Evolutionary conservation across 2,888 invertebrate species (phyloP).

Genomic region (Aphrophora alni): DNA sequence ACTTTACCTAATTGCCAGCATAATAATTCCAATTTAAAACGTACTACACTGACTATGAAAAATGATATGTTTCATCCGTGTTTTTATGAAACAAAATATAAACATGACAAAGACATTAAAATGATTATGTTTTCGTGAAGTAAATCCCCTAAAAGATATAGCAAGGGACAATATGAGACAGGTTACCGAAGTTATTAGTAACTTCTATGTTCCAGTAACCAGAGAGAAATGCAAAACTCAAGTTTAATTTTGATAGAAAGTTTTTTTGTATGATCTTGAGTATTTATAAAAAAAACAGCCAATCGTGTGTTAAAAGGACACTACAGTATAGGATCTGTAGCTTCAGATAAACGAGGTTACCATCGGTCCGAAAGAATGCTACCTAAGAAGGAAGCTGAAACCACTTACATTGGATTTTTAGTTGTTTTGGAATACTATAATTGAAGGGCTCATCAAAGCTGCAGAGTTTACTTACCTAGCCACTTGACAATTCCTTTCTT

Average conservation of each 20-base stretch:
- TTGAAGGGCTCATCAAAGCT: no score
- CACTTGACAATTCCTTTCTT: no score
- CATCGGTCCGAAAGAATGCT: not conserved
- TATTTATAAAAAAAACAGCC: not conserved
- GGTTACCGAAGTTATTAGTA: not conserved
- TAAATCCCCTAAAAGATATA: conserved; percentile 8
- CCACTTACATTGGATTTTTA: no score
- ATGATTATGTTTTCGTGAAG: not conserved
- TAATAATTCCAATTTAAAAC: not conserved
- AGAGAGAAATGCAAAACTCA: not conserved
- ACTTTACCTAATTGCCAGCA: conserved; percentile 12
- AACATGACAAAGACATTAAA: not conserved
- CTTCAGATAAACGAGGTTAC: not conserved
- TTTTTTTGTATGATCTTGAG: not conserved
- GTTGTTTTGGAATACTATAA: no score
- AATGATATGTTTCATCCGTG: not conserved
- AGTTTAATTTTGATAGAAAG: conserved; percentile 6
- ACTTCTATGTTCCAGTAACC: not conserved
- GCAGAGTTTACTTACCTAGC: no score
- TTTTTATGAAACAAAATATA: not conserved
- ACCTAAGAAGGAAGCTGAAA: not conserved
- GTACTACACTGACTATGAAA: not conserved
- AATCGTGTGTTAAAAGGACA: not conserved
- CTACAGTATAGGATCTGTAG: conserved; percentile 3
- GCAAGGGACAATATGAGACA: not conserved